phyloP scores from a whole-genome alignment of 2,113 vertebrate species.

The Abramis brama region DNA sequence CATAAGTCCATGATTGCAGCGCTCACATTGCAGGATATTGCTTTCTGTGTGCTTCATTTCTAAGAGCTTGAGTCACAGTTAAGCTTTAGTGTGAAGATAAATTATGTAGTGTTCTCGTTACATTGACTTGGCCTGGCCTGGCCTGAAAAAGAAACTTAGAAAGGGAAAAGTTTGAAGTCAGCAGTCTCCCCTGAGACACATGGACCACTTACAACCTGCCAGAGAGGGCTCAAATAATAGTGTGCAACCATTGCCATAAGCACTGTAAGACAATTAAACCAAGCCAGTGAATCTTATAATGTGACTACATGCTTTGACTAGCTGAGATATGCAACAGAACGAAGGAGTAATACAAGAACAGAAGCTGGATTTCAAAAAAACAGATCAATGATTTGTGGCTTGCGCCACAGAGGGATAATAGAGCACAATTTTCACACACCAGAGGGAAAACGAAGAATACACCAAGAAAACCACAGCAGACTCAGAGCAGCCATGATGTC shows the following conservation, averaged over 20 bases:
- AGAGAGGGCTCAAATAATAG: not conserved
- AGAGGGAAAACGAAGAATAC: not conserved
- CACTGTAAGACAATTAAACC: not conserved
- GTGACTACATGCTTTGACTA: not conserved
- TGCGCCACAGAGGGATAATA: not conserved
- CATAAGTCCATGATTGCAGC: constrained; percentile 11
- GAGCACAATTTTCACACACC: not conserved
- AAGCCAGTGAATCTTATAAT: not conserved
- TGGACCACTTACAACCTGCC: not conserved
- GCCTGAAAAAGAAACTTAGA: constrained; percentile 15
- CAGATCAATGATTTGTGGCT: constrained; percentile 12
- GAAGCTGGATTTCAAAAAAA: not conserved
- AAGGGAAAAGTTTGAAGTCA: constrained; percentile 18
- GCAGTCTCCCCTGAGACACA: not conserved
- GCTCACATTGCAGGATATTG: not conserved
- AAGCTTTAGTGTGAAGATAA: not conserved
- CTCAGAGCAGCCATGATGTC: not conserved
- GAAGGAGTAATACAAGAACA: not conserved
- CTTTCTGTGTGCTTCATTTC: not conserved
- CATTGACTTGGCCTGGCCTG: constrained; percentile 5
- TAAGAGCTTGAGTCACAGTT: constrained; percentile 4
- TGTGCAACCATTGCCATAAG: not conserved
- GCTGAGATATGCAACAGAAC: not conserved
- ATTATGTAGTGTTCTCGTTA: constrained; percentile 30
- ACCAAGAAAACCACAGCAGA: not conserved